Evolutionary conservation across 2,888 invertebrate genomes (phyloP).

Genomic region (Drosophila anomalata): DNA sequence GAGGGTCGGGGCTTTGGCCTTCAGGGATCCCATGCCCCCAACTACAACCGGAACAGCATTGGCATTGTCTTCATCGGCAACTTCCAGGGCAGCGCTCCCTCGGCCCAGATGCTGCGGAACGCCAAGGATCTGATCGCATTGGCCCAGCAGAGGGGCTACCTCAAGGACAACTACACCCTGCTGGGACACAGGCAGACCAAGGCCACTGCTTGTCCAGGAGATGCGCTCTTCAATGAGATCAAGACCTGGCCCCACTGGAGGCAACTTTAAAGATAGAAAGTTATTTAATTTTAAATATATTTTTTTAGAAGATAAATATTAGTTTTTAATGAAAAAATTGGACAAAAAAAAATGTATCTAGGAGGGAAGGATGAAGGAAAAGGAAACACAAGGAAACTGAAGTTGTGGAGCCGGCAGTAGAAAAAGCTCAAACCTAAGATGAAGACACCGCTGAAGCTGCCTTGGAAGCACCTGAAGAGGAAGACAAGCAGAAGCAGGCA

Average conservation of each 20-base stretch:
- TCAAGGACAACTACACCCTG: constrained; percentile 86
- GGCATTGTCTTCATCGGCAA: constrained; percentile 89
- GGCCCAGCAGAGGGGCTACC: constrained; percentile 86
- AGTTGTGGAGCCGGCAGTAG: constrained; percentile 17
- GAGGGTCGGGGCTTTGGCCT: constrained; percentile 89
- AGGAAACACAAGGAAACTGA: constrained; percentile 74
- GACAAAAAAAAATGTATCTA: not conserved
- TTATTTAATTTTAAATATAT: not conserved
- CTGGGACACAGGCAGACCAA: constrained; percentile 88
- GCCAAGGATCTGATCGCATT: constrained; percentile 86
- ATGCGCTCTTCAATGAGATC: constrained; percentile 86
- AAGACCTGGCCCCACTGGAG: constrained; percentile 86
- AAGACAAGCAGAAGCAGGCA: not conserved
- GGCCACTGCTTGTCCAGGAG: constrained; percentile 88
- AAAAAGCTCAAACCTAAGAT: constrained; percentile 13
- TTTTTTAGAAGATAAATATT: not conserved
- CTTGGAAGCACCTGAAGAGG: not conserved
- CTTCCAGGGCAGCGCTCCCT: constrained; percentile 85
- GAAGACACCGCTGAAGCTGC: constrained; percentile 35
- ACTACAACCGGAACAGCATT: constrained; percentile 88
- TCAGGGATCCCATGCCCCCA: constrained; percentile 89
- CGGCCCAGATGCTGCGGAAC: constrained; percentile 86
- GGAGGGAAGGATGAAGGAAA: constrained; percentile 64
- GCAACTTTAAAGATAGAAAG: constrained; percentile 45
- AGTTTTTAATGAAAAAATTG: not conserved